A percentile compares a stretch with the other conserved stretches of the same genome.
These are phyloP conservation scores for Scyliorhinus canicula DNA, from an alignment of 2,797 vertebrate species.

Conservation along the genomic window DNA sequence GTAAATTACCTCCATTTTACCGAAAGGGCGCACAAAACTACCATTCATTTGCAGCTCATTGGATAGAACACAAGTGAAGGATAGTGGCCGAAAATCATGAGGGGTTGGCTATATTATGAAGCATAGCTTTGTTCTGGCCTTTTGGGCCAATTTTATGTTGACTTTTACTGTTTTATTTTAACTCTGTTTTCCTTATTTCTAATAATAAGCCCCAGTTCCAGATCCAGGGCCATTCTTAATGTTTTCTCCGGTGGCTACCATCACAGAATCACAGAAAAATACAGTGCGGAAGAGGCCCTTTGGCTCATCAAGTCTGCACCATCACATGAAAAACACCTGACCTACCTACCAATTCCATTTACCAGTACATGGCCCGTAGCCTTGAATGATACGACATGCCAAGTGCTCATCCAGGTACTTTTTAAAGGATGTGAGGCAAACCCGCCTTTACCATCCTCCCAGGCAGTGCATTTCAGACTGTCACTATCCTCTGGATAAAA, in stretches of 20 bases:
- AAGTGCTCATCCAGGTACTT: too few species aligned
- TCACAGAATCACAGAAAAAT: too few species aligned
- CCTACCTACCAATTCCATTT: too few species aligned
- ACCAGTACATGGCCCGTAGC: too few species aligned
- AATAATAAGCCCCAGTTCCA: not conserved
- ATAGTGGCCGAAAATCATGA: not conserved
- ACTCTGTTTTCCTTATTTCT: not conserved
- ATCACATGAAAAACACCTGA: too few species aligned
- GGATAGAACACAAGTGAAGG: not conserved
- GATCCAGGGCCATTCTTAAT: not conserved
- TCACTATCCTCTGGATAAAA: too few species aligned
- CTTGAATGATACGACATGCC: too few species aligned
- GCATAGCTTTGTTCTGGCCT: not conserved
- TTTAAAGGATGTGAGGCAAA: too few species aligned
- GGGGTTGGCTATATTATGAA: not conserved
- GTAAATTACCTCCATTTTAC: not conserved
- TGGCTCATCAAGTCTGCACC: too few species aligned
- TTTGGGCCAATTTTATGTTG: not conserved
- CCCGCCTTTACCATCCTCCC: too few species aligned
- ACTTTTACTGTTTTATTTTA: not conserved
- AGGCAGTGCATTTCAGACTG: too few species aligned
- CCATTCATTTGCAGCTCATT: not conserved
- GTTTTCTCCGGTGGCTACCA: not conserved
- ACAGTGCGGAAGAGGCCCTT: too few species aligned
- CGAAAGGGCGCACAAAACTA: not conserved